Evolutionary conservation across 2,113 vertebrate genomes (phyloP).

Genomic region (Sebastes schlegelii): DNA sequence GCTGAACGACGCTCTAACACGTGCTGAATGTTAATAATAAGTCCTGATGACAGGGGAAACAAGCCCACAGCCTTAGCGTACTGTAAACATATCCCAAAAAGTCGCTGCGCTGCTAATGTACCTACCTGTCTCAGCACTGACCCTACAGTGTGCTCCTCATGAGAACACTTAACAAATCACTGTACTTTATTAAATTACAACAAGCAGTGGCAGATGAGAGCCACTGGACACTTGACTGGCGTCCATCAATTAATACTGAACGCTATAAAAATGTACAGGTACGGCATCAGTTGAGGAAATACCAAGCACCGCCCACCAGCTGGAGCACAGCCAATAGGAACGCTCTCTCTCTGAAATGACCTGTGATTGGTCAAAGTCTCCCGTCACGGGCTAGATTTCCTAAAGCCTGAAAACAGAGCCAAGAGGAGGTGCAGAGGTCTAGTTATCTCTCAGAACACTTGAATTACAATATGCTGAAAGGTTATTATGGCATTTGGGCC

Average conservation of each 20-base stretch:
- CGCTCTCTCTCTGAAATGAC: too few species aligned
- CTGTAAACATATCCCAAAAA: constrained; percentile 50
- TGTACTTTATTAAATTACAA: constrained; percentile 36
- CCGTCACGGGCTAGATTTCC: too few species aligned
- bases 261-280: not conserved
- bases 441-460: too few species aligned
- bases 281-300: too few species aligned
- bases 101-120: constrained; percentile 36
- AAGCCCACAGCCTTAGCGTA: constrained; percentile 13
- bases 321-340: too few species aligned
- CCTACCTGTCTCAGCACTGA: constrained; percentile 51
- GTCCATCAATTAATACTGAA: not conserved
- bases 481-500: too few species aligned
- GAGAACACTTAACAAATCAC: constrained; percentile 31
- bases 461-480: too few species aligned
- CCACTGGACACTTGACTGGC: not conserved
- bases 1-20: not conserved
- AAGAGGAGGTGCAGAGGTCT: too few species aligned
- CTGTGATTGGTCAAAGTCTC: too few species aligned
- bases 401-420: too few species aligned
- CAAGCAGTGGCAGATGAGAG: constrained; percentile 8
- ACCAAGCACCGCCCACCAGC: too few species aligned
- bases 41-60: constrained; percentile 32
- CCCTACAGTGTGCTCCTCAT: constrained; percentile 14
- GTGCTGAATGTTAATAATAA: constrained; percentile 35